A percentile compares a stretch with the other conserved stretches of the same genome.
phyloP scores from a whole-genome alignment of 1,140 invertebrate species.

The Rhopalosiphum maidis region DNA sequence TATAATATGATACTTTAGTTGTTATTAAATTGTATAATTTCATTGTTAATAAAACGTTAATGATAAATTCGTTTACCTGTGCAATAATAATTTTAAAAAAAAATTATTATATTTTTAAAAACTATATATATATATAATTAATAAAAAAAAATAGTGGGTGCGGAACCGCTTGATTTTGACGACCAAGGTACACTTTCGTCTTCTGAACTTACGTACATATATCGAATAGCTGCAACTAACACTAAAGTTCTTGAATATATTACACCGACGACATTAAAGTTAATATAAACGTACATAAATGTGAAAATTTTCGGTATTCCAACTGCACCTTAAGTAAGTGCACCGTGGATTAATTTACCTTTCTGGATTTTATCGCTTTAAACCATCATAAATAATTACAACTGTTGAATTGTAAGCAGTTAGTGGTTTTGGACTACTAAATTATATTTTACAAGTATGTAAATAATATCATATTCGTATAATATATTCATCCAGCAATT shows the following conservation, averaged over 20 bases:
- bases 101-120: too few species aligned
- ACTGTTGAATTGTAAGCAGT: background rate
- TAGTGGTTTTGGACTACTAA: background rate
- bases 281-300: background rate
- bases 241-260: background rate
- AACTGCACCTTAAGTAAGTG: background rate
- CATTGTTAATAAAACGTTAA: background rate
- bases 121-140: too few species aligned
- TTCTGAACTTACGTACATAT: background rate
- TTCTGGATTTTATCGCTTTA: background rate
- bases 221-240: background rate
- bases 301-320: background rate
- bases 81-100: background rate
- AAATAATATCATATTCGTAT: background rate
- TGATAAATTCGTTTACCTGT: background rate
- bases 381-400: conserved; percentile 24
- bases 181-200: background rate
- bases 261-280: background rate
- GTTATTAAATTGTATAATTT: background rate
- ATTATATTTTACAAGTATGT: background rate
- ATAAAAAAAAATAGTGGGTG: background rate
- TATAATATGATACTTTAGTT: background rate
- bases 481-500: background rate
- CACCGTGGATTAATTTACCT: background rate
- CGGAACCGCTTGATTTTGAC: too few species aligned